phyloP scores from a whole-genome alignment of 2,888 invertebrate species.

The Synanthedon myopaeformis region DNA sequence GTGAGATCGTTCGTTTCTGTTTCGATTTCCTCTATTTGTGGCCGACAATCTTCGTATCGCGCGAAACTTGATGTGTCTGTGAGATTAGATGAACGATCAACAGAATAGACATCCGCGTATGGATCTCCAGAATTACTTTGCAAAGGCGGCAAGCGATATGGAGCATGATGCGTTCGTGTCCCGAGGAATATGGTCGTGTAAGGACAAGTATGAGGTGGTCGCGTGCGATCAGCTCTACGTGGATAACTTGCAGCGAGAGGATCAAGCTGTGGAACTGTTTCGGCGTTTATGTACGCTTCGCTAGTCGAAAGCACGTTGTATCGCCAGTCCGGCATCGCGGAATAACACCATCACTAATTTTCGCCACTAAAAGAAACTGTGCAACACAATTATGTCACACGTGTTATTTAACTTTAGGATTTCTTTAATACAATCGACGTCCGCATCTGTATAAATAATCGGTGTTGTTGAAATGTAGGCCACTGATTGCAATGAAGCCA shows the following conservation, averaged over 20 bases:
- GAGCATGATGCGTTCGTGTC: constrained; percentile 36
- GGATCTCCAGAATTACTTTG: constrained; percentile 54
- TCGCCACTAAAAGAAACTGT: constrained; percentile 18
- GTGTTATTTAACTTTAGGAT: too few species aligned
- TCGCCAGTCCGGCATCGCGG: constrained; percentile 67
- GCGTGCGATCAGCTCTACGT: constrained; percentile 62
- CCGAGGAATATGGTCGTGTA: constrained; percentile 61
- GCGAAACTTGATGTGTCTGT: constrained; percentile 65
- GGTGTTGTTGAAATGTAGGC: constrained; percentile 18
- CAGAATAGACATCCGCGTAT: constrained; percentile 55
- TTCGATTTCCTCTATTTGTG: constrained; percentile 36
- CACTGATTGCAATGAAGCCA: constrained; percentile 7
- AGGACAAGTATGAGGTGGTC: constrained; percentile 58
- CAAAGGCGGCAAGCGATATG: constrained; percentile 37
- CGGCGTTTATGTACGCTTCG: constrained; percentile 58
- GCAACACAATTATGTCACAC: too few species aligned
- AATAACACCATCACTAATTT: constrained; percentile 50
- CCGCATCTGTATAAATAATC: constrained; percentile 38
- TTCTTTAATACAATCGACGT: constrained; percentile 37
- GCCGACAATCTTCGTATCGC: constrained; percentile 56
- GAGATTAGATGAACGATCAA: constrained; percentile 58
- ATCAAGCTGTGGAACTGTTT: constrained; percentile 35
- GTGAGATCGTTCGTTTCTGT: constrained; percentile 28
- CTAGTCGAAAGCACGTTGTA: constrained; percentile 68
- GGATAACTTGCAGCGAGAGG: constrained; percentile 63